Conservation (phyloP, 2,113 vertebrate species). For the Syngnathoides biaculeatus region DNA sequence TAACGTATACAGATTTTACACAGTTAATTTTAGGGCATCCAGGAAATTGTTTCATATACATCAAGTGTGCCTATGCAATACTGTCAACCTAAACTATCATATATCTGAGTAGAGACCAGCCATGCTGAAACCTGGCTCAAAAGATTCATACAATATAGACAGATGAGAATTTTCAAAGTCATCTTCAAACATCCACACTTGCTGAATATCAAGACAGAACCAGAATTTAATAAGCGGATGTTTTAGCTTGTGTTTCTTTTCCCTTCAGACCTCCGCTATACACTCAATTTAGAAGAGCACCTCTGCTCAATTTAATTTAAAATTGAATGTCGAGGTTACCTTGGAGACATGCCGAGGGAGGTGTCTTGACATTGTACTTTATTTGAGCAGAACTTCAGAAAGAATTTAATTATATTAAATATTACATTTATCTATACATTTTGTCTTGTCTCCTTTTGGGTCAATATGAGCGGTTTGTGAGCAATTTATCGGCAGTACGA, state of each 20-base stretch:
- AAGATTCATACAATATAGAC: too few species aligned
- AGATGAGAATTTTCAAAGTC: too few species aligned
- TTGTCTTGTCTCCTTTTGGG: neutral
- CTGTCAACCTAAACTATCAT: too few species aligned
- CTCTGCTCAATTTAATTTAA: conserved; percentile 52
- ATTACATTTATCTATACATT: neutral
- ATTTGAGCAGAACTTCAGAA: conserved; percentile 20
- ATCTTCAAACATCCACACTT: too few species aligned
- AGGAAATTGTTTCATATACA: too few species aligned
- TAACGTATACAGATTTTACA: neutral
- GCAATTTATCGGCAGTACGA: too few species aligned
- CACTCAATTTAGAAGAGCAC: conserved; percentile 45
- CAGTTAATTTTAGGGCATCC: neutral
- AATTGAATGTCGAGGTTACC: conserved; percentile 55
- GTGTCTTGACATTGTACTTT: conserved; percentile 29
- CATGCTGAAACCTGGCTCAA: too few species aligned
- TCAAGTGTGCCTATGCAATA: neutral
- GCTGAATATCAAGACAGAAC: neutral
- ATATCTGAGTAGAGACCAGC: too few species aligned
- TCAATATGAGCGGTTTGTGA: too few species aligned
- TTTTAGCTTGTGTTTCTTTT: conserved; percentile 17
- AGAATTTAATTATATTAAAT: neutral
- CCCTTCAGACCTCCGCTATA: conserved; percentile 19
- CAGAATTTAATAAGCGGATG: conserved; percentile 25
- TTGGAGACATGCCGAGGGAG: conserved; percentile 46